Percentiles rank a stretch among this genome's conserved stretches.
Evolutionary conservation across 2,113 vertebrate species (phyloP).

Genomic region (Probosciger aterrimus): DNA sequence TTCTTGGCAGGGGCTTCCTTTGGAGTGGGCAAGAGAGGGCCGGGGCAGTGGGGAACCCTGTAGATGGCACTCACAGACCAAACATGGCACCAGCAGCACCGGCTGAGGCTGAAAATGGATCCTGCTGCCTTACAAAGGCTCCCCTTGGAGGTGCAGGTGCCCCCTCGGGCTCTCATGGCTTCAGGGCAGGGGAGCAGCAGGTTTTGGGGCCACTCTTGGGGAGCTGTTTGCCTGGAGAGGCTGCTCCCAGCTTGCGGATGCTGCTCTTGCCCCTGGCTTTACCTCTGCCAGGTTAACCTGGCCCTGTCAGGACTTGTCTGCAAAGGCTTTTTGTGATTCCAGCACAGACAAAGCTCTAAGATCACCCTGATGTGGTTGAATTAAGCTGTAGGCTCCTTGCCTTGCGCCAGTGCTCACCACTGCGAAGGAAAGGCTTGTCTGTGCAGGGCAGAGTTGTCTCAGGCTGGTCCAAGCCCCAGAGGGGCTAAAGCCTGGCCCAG

Average conservation of each 20-base stretch:
- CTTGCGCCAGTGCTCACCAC: rapidly evolving
- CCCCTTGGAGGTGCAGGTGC: background rate
- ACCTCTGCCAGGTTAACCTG: rapidly evolving
- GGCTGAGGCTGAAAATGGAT: background rate
- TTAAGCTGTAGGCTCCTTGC: background rate
- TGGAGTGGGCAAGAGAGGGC: background rate
- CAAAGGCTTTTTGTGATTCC: background rate
- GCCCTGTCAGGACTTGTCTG: background rate
- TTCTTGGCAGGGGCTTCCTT: rapidly evolving
- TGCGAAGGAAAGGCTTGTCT: background rate
- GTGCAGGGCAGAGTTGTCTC: background rate
- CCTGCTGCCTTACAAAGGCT: background rate
- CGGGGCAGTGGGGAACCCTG: background rate
- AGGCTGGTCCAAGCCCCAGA: background rate
- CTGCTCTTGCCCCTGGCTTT: rapidly evolving
- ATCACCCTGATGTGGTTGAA: background rate
- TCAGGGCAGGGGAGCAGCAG: background rate
- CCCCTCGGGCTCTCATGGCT: background rate
- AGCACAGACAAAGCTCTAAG: background rate
- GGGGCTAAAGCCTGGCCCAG: background rate
- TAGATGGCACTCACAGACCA: slow-evolving; percentile 61
- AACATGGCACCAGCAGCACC: background rate
- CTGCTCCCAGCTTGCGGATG: background rate
- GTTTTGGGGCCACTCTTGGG: background rate
- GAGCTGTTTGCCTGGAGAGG: background rate